phyloP scores from a whole-genome alignment of 1,140 invertebrate species.

The Steinernema feltiae region DNA sequence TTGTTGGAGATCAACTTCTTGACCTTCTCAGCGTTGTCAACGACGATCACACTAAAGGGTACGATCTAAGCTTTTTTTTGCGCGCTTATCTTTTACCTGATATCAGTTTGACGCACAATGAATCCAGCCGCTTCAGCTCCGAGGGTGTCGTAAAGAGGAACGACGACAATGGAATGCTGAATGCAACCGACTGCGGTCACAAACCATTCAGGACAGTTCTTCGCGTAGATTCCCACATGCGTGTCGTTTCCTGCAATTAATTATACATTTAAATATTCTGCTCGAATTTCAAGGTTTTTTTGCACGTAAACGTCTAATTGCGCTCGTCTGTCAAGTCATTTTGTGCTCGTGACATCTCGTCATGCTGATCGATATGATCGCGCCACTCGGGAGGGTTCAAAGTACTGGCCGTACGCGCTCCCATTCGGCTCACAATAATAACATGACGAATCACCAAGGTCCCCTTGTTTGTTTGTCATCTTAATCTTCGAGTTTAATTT shows the following conservation, averaged over 20 bases:
- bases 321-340: background rate
- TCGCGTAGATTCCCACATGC: slow-evolving; percentile 82
- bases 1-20: slow-evolving; percentile 7
- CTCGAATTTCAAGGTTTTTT: slow-evolving; percentile 61
- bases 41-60: slow-evolving; percentile 18
- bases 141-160: slow-evolving; percentile 91
- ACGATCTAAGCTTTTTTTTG: background rate
- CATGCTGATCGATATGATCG: slow-evolving; percentile 1
- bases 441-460: slow-evolving; percentile 44
- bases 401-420: background rate
- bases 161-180: slow-evolving; percentile 85
- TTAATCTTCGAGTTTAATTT: background rate
- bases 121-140: slow-evolving; percentile 89
- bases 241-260: slow-evolving; percentile 68
- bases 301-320: background rate
- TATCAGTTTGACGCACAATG: slow-evolving; percentile 75
- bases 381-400: slow-evolving; percentile 3
- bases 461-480: slow-evolving; percentile 58
- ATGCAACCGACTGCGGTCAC: slow-evolving; percentile 85
- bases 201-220: slow-evolving; percentile 92
- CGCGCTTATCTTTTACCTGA: slow-evolving; percentile 32
- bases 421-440: slow-evolving; percentile 13
- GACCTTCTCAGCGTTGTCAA: slow-evolving; percentile 18
- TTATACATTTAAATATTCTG: slow-evolving; percentile 78
- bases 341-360: background rate